A percentile compares a stretch with the other conserved stretches of the same genome.
phyloP scores from a whole-genome alignment of 2,888 invertebrate species.

The Hypomecis punctinalis region DNA sequence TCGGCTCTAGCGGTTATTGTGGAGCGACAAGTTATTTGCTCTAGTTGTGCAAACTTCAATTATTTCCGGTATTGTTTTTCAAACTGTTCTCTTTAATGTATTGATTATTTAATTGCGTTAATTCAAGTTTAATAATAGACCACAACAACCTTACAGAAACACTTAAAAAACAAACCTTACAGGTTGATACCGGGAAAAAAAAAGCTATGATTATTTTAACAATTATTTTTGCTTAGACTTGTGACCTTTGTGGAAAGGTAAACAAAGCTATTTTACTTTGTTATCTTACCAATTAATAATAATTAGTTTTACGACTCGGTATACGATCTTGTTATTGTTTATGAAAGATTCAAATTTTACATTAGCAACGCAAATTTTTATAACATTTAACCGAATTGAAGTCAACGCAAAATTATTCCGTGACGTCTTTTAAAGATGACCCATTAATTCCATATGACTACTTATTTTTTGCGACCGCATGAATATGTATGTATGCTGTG shows the following conservation, averaged over 20 bases:
- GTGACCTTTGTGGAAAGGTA: constrained; percentile 8
- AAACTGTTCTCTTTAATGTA: background rate
- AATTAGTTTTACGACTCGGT: constrained; percentile 16
- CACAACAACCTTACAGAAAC: too few relatives aligned
- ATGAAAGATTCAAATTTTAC: constrained; percentile 29
- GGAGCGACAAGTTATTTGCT: constrained; percentile 37
- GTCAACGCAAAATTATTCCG: constrained; percentile 55
- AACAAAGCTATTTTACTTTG: constrained; percentile 27
- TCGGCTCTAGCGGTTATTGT: constrained; percentile 25
- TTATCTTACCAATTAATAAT: constrained; percentile 16
- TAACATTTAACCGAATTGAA: constrained; percentile 22
- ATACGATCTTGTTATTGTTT: constrained; percentile 54
- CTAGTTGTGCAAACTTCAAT: constrained; percentile 19
- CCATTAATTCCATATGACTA: constrained; percentile 29
- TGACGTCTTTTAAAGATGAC: constrained; percentile 50
- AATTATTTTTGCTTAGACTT: background rate
- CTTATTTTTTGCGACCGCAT: constrained; percentile 16
- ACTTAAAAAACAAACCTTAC: too few relatives aligned
- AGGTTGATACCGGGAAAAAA: too few relatives aligned
- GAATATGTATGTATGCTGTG: constrained; percentile 14
- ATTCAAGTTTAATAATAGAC: too few relatives aligned
- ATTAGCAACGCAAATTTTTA: constrained; percentile 41
- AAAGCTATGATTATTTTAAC: too few relatives aligned
- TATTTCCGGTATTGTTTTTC: constrained; percentile 19
- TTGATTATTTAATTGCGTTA: background rate